Base-by-base conservation (phyloP, 1,140 invertebrate genomes). In the Potamilus streckersoni region DNA sequence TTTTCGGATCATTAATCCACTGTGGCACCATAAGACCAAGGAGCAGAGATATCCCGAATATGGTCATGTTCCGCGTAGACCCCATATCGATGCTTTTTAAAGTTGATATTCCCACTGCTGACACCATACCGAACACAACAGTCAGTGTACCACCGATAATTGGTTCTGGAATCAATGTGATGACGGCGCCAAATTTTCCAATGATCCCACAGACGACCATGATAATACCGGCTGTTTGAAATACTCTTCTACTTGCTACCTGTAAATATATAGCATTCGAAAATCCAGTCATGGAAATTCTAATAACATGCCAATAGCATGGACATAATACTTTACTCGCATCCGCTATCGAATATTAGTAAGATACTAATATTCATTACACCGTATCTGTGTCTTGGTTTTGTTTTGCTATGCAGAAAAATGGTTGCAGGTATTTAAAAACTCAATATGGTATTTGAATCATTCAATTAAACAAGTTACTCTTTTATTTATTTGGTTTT, bases 31-130 rank as follows among this genome's bases (percentile, higher is more conserved):
- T 91, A 88, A 96, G 85, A 15, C 95, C 95, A 79, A 96, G 95
- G 86, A 96, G 95, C 61, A 96, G 92, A 15, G 95, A 95, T 80
- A 96, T 93, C 17, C 95, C 96, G 17, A 96, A 91, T 69, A 96
- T 95, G 84, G 96, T 96, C 8, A 96, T 89, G 90, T 97, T 96
- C 69, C 90, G 78, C n/a, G 95, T 92, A 15, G 94, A 95, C 84
- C 95, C 94, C 64, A 97, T 88, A 82, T 96, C 92, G 27, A 96
- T 93, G 83, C 94, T 95, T 84, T 96, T 95, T 17, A 96, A 90
- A 15, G 94, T 94, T 0, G 95, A 96, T 1, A 96, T 88, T 56
- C 84, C 86, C 3, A 86, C 80, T 2, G 81, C 79, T 5, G 79
- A 65, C n/a, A 86, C 83, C 78, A 86, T 84, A 56, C 95, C 95